phyloP scores from a whole-genome alignment of 2,113 vertebrate genomes.

The Ia io region DNA sequence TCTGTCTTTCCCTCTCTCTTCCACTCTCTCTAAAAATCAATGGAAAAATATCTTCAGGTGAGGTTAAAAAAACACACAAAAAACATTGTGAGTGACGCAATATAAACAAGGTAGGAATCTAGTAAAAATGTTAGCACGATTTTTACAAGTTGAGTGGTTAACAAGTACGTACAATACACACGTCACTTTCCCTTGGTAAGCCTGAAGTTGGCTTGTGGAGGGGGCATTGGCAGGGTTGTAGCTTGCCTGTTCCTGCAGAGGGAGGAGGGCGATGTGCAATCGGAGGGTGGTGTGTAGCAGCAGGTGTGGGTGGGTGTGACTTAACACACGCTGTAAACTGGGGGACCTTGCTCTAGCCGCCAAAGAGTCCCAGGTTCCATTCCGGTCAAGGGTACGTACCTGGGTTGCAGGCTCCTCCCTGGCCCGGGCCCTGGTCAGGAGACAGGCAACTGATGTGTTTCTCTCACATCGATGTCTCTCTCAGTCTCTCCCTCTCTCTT shows the following conservation, averaged over 20 bases:
- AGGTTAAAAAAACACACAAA: too few relatives aligned
- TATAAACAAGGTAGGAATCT: not conserved
- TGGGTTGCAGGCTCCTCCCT: too few relatives aligned
- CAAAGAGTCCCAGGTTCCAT: too few relatives aligned
- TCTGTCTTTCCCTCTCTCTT: too few relatives aligned
- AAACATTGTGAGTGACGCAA: not conserved
- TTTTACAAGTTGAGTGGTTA: not conserved
- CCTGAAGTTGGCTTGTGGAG: not conserved
- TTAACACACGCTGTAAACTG: not conserved
- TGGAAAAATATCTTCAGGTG: too few relatives aligned
- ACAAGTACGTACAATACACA: not conserved
- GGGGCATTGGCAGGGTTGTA: not conserved
- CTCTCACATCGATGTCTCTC: too few relatives aligned
- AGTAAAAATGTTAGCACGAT: not conserved
- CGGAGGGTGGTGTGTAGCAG: not conserved
- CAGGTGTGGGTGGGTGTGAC: not conserved
- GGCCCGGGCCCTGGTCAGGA: too few relatives aligned
- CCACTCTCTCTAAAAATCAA: too few relatives aligned
- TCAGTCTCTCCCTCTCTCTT: too few relatives aligned
- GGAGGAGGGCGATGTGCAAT: not conserved
- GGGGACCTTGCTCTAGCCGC: not conserved
- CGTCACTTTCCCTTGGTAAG: not conserved
- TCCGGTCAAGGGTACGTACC: too few relatives aligned
- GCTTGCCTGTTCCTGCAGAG: not conserved
- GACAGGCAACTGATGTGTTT: too few relatives aligned